Evolutionary conservation across 2,113 vertebrate genomes (phyloP), one percentile per base, ranked within the genome.

Genomic region (Probosciger aterrimus): DNA sequence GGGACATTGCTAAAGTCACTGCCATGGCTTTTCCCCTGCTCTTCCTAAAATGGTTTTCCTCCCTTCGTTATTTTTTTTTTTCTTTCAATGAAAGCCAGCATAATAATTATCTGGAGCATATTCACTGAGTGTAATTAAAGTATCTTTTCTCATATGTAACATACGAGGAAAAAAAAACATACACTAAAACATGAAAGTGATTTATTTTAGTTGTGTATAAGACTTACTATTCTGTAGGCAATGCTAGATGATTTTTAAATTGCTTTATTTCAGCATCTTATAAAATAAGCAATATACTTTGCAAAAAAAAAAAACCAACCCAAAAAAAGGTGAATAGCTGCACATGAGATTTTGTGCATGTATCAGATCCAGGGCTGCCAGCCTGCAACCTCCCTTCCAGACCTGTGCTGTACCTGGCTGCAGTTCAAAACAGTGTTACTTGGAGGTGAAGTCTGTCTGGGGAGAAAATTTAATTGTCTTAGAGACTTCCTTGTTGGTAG

Each of bases 51-150:
- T 37, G 39, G 23, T 82, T 95, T 89, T 86, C 47, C 88, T 93
- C 47, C 79, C 13, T 80, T 77, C 41, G 82, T 95, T 84, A 11
- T 20, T 82, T 33, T 23, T 77, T 80, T 67, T 88, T 82, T 33
- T 8, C 33, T 84, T 82, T 69, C 65, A 68, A 12, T 78, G 85
- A 64, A 95, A 92, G 62, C 28, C 0, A 6, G 41, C 68, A 55
- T 78, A 93, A 84, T 92, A 75, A 88, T 88, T 88, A 82, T 86
- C 55, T 90, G 82, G 62, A 95, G 92, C 65, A 43, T 91, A 46
- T 73, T 90, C 92, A 92, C 62, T 43, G 76, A 92, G 62, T 47
- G 23, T 92, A 92, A 92, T 96, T 92, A 86, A 73, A 84, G 77
- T 92, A 82, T 96, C 83, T 91, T 93, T 92, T 93, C 92, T 88